These are phyloP conservation scores for Heliornis fulica DNA, from an alignment of 2,113 vertebrate species.

Conservation along the genomic window DNA sequence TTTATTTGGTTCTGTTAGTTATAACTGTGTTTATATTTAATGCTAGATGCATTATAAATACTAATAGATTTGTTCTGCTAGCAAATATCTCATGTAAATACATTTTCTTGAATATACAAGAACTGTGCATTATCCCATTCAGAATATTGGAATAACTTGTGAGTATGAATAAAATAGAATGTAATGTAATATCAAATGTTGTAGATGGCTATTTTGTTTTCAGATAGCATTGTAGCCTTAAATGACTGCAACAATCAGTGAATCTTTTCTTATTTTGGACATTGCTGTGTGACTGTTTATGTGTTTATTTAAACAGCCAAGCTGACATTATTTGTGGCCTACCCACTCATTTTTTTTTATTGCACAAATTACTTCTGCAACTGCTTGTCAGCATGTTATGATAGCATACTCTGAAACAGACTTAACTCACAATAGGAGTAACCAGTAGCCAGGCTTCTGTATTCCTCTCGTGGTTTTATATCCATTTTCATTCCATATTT, in stretches of 20 bases:
- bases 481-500: not conserved
- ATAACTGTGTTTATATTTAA: not conserved
- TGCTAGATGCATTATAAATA: not conserved
- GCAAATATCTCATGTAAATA: not conserved
- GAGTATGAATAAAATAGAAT: not conserved
- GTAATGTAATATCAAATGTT: not conserved
- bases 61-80: not conserved
- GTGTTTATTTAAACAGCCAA: not conserved
- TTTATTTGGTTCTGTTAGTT: constrained; percentile 27
- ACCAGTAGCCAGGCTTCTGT: not conserved
- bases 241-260: not conserved
- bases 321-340: not conserved
- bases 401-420: not conserved
- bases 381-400: not conserved
- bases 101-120: not conserved
- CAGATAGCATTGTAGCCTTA: not conserved
- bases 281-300: not conserved
- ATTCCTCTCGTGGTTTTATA: not conserved
- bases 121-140: not conserved
- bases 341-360: not conserved
- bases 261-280: not conserved
- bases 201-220: not conserved
- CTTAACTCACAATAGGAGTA: not conserved
- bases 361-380: not conserved
- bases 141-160: not conserved